Percentiles rank a stretch among this genome's conserved stretches.
These are phyloP conservation scores for Lumbricus terrestris DNA, from an alignment of 2,888 invertebrate species.

Conservation along the genomic window DNA sequence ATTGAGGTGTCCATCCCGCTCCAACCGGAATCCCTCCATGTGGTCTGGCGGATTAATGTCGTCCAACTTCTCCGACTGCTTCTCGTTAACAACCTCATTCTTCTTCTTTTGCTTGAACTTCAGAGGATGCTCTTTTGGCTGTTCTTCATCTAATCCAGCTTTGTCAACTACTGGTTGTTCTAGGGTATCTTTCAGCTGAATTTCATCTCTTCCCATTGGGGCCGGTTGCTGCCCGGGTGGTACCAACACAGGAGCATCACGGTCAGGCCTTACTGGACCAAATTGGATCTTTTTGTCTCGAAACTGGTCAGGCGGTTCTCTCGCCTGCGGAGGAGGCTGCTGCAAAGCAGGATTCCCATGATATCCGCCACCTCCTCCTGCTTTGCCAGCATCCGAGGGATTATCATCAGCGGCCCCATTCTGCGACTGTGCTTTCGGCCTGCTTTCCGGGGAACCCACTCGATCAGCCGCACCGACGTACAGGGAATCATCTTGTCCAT, in stretches of 20 bases:
- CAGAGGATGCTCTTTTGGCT: not conserved
- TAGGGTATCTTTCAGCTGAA: not conserved
- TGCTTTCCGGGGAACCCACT: not conserved
- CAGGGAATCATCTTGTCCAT: not conserved
- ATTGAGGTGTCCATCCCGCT: constrained; percentile 62
- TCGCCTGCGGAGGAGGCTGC: constrained; percentile 4
- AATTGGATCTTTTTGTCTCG: not conserved
- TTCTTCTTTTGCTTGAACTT: not conserved
- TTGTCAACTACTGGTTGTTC: not conserved
- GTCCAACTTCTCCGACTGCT: constrained; percentile 31
- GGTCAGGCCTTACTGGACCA: not conserved
- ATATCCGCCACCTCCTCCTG: not conserved
- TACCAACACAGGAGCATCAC: not conserved
- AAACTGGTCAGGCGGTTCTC: not conserved
- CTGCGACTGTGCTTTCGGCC: not conserved
- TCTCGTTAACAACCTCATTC: not conserved
- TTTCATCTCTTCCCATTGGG: not conserved
- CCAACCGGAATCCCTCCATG: constrained; percentile 60
- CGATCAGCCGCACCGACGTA: not conserved
- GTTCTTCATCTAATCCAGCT: not conserved
- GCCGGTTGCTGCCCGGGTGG: not conserved
- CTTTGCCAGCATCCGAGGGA: not conserved
- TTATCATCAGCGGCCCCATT: not conserved
- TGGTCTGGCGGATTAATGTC: constrained; percentile 59
- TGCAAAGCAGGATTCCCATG: not conserved